Percentiles rank a stretch among this genome's conserved stretches.
Evolutionary conservation across 2,113 vertebrate genomes (phyloP).

Genomic region (Semnopithecus entellus): DNA sequence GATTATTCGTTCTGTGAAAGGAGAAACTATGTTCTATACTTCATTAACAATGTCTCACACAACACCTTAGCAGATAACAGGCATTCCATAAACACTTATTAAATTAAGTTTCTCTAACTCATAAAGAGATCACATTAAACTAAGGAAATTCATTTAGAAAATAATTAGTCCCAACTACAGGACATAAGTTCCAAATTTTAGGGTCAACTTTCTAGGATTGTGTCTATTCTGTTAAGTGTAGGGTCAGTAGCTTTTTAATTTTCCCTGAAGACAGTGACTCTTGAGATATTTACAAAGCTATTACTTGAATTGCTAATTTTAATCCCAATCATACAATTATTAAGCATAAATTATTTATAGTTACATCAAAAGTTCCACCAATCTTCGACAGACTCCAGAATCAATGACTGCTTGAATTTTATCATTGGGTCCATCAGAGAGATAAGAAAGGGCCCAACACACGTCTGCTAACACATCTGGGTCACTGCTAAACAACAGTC

Average conservation of each 20-base stretch:
- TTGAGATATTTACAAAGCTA: not conserved
- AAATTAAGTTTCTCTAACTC: not conserved
- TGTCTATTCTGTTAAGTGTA: not conserved
- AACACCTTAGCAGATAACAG: not conserved
- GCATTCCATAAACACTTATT: slow-evolving; percentile 6
- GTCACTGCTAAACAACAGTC: slow-evolving; percentile 93
- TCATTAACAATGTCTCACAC: not conserved
- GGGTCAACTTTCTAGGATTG: slow-evolving; percentile 2
- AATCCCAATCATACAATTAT: slow-evolving; percentile 31
- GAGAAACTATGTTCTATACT: not conserved
- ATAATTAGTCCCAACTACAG: not conserved
- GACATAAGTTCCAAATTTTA: slow-evolving; percentile 25
- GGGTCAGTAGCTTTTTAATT: not conserved
- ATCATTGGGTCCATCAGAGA: slow-evolving; percentile 95
- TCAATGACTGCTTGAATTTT: slow-evolving; percentile 97
- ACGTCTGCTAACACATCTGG: slow-evolving; percentile 94
- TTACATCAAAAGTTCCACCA: slow-evolving; percentile 96
- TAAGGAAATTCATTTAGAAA: slow-evolving; percentile 24
- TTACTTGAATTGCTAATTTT: slow-evolving; percentile 5
- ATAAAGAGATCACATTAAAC: slow-evolving; percentile 14
- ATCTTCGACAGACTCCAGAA: slow-evolving; percentile 93
- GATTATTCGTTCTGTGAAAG: not conserved
- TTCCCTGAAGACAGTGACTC: not conserved
- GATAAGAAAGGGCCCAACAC: slow-evolving; percentile 95
- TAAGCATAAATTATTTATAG: slow-evolving; percentile 71